Percentiles rank a stretch among this genome's conserved stretches.
Conservation (phyloP, 2,113 vertebrate species). For the Nanorana parkeri region DNA sequence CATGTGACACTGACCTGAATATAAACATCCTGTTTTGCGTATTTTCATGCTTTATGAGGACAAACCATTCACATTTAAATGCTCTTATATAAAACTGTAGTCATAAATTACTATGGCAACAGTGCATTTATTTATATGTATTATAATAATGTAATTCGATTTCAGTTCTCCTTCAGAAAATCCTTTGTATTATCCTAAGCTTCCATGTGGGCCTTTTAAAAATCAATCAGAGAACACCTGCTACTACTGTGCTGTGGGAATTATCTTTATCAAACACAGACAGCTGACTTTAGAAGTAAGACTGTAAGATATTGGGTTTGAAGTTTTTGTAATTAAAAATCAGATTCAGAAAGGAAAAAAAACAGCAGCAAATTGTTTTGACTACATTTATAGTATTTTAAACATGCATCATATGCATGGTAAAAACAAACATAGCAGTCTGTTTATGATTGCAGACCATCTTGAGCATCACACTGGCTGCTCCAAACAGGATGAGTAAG, state of each 20-base stretch:
- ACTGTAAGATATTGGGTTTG: conserved; percentile 10
- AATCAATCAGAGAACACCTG: conserved; percentile 33
- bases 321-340: conserved; percentile 1
- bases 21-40: no score
- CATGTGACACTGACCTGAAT: no score
- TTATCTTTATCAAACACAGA: conserved; percentile 29
- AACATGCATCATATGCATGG: no score
- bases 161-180: not conserved
- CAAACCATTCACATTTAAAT: not conserved
- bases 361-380: no score
- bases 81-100: not conserved
- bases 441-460: no score
- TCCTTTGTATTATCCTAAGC: conserved; percentile 21
- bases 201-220: conserved; percentile 13
- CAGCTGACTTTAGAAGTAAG: conserved; percentile 20
- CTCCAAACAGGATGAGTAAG: no score
- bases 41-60: not conserved
- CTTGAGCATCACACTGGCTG: no score
- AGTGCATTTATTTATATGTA: conserved; percentile 1
- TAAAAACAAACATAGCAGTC: no score
- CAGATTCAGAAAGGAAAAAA: no score
- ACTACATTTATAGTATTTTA: no score
- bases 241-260: conserved; percentile 13
- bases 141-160: conserved; percentile 22
- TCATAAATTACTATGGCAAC: not conserved